A percentile compares a stretch with the other conserved stretches of the same genome.
Conservation (phyloP, 2,888 invertebrate genomes). For the Tyria jacobaeae region DNA sequence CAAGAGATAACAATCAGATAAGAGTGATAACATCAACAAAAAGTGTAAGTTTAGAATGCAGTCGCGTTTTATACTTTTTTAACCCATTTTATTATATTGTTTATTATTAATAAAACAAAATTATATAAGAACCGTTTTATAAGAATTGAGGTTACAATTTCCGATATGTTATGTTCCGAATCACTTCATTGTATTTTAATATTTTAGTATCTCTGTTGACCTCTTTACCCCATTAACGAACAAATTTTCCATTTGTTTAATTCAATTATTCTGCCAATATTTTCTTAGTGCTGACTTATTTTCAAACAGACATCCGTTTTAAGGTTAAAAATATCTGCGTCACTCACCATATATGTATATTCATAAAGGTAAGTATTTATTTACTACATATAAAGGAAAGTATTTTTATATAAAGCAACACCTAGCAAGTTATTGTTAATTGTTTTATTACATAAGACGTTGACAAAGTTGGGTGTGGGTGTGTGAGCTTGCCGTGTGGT, state of each 20-base stretch:
- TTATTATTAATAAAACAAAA: too few relatives aligned
- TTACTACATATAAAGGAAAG: background rate
- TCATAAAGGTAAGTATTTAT: too few relatives aligned
- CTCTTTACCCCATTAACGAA: background rate
- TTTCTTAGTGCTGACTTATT: background rate
- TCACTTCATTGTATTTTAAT: too few relatives aligned
- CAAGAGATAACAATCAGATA: too few relatives aligned
- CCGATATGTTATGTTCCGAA: background rate
- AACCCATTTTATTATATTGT: too few relatives aligned
- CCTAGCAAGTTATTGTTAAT: background rate
- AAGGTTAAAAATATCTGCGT: background rate
- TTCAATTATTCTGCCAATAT: background rate
- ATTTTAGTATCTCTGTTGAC: too few relatives aligned
- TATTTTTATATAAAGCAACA: too few relatives aligned
- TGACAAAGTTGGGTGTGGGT: conserved; percentile 10
- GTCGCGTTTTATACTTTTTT: too few relatives aligned
- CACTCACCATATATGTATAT: background rate
- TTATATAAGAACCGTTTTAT: too few relatives aligned
- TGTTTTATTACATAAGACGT: conserved; percentile 9
- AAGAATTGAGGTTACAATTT: too few relatives aligned
- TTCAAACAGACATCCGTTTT: background rate
- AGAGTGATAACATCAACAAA: too few relatives aligned
- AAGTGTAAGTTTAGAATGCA: too few relatives aligned
- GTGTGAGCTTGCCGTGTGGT: conserved; percentile 9
- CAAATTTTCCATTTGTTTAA: background rate